Base-by-base conservation (phyloP, 1,140 invertebrate species). In the Zophobas atratus region DNA sequence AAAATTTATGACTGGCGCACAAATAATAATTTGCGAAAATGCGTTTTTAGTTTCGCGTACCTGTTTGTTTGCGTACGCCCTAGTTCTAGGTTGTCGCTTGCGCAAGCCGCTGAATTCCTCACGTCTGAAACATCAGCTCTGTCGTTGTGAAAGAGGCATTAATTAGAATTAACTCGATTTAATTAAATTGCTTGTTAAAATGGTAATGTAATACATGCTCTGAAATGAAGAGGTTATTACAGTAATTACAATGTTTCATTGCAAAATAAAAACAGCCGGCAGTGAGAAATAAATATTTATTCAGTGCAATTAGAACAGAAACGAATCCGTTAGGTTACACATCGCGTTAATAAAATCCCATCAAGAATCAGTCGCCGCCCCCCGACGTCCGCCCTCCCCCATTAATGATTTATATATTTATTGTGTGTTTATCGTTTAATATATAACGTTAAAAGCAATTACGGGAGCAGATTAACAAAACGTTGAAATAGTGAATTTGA, bases 161-260 rank as follows among this genome's bases (percentile, higher is more conserved):
- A 67, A 67, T 67, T 67, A 43, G 60, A 67, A 67, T 67, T 41
- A 67, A 67, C 6, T 67, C 60, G 33, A 67, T 67, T 67, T 67
- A 67, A 67, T 67, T 67, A 67, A 67, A 67, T 67, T 67, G 60
- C 60, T 67, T 39, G 60, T 67, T 67, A 67, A 67, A 46, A 67
- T 67, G 60, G 60, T 67, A 67, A 67, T 67, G 60, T 67, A 67
- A 67, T 67, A 67, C 60, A 67, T 67, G 60, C 60, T 43, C 38
- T 67, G 60, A 67, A 67, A 67, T 67, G 60, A 67, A 43, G 60
- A 67, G 60, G 60, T 67, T 67, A 67, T 67, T 67, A 67, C 60
- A 67, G 60, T 67, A 67, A 67, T 67, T 67, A 67, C 60, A 67
- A 67, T 67, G 60, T 67, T 67, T 67, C 60, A 67, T 67, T 67